phyloP scores from a whole-genome alignment of 2,888 invertebrate species.

The Eulithis testata region DNA sequence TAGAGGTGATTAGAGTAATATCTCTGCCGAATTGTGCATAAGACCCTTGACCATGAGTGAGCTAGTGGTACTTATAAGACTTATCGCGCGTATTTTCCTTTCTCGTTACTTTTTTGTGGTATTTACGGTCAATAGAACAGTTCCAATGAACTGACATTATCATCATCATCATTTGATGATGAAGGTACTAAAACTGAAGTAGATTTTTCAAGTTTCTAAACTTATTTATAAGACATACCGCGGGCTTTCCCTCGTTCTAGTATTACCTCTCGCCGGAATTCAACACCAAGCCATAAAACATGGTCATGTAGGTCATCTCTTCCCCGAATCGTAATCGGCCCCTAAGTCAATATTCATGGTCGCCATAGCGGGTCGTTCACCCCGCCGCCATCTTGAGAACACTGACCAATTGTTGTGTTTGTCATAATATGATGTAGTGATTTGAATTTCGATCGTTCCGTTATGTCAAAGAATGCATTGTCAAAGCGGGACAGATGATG shows the following conservation, averaged over 20 bases:
- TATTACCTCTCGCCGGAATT: not conserved
- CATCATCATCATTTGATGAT: too few species aligned
- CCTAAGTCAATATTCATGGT: slow-evolving; percentile 31
- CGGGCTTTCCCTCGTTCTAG: not conserved
- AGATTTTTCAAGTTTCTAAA: too few species aligned
- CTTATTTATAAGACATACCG: too few species aligned
- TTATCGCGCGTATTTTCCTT: too few species aligned
- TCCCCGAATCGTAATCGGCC: slow-evolving; percentile 18
- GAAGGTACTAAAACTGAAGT: too few species aligned
- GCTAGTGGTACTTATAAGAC: too few species aligned
- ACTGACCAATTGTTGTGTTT: slow-evolving; percentile 34
- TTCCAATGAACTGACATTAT: too few species aligned
- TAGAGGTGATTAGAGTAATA: too few species aligned
- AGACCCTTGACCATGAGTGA: too few species aligned
- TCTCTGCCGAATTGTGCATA: too few species aligned
- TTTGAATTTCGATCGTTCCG: slow-evolving; percentile 20
- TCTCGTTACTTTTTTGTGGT: too few species aligned
- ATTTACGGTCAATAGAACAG: too few species aligned
- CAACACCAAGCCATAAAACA: not conserved
- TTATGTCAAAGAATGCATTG: slow-evolving; percentile 19
- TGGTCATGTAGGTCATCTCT: slow-evolving; percentile 21
- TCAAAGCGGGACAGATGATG: slow-evolving; percentile 1
- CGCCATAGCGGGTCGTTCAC: slow-evolving; percentile 24
- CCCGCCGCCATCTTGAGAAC: slow-evolving; percentile 32
- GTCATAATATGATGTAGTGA: slow-evolving; percentile 20